Base-by-base conservation (phyloP, 2,888 invertebrate genomes). In the Drosophila kanekoi region DNA sequence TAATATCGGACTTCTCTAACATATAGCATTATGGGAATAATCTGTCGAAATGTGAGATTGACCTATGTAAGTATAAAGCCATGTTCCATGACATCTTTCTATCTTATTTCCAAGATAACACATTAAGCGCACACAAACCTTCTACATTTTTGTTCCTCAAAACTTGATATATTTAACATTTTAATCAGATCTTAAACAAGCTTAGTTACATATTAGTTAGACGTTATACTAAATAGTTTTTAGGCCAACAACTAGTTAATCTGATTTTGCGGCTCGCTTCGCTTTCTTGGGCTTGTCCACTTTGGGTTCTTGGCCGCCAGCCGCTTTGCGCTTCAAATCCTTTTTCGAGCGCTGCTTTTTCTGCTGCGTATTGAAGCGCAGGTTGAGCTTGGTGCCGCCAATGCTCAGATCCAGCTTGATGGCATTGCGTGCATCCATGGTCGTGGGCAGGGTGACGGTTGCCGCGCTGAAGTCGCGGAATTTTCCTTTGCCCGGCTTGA, bases 391-490 rank as follows among this genome's bases (percentile, higher is more conserved):
- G 28, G 71, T 89, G 11, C 85, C 89, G 10, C 75, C 81, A 16
- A 91, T 41, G 8, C 60, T 80, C 0, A 87, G 38, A 8, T 85
- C 69, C 13, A 83, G 62, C 23, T 89, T 90, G 1, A 85, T 38
- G 5, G 86, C 90, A 3, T 62, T 67, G 1, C 79, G 77, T 0
- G 92, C 91, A 35, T 90, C 92, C 37, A 66, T 53, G 1, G 91
- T 89, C 1, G 90, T 79, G 5, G 89, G 90, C 35, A 91, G 51
- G 3, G 91, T 92, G 1, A 91, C 70, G 4, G 85, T 81, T 1
- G 91, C 91, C 6, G 87, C 73, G 47, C 77, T 84, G 1, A 59
- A 76, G 6, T 84, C 89, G 2, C 77, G 67, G 56, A 76, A 70
- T 53, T 81, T 86, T 0, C 82, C 81, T 18, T 78, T 77, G 11